These are phyloP conservation scores for Hypsopygia costalis DNA, from an alignment of 2,888 invertebrate genomes.

Conservation along the genomic window DNA sequence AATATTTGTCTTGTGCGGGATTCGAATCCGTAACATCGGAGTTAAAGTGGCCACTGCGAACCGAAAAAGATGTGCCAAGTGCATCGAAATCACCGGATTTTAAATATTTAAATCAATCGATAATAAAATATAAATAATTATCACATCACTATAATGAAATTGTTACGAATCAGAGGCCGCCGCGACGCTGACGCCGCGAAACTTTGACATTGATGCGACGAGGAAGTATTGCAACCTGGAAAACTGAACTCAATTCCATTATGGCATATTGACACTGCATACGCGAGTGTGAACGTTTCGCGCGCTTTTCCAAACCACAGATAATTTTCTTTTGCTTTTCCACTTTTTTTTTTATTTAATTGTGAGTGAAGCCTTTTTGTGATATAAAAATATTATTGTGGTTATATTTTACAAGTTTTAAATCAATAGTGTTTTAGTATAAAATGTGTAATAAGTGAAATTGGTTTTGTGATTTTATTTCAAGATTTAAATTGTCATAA, in stretches of 20 bases:
- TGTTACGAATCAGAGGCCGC: constrained; percentile 5
- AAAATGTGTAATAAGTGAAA: background rate
- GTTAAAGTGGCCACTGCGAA: no score
- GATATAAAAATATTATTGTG: background rate
- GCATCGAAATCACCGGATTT: no score
- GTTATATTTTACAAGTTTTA: no score
- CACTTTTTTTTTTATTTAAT: background rate
- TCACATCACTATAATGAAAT: constrained; percentile 4
- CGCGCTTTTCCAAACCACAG: constrained; percentile 38
- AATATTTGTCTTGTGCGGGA: no score
- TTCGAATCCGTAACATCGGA: no score
- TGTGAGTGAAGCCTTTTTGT: background rate
- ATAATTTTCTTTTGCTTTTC: constrained; percentile 11
- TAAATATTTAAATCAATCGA: no score
- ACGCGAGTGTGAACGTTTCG: constrained; percentile 30
- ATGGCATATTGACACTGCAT: constrained; percentile 29
- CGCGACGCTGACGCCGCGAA: constrained; percentile 3
- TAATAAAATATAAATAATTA: background rate
- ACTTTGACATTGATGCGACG: constrained; percentile 18
- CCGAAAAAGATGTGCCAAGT: no score
- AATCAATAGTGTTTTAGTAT: background rate
- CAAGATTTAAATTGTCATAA: constrained; percentile 3
- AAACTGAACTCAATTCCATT: constrained; percentile 30
- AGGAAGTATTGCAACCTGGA: constrained; percentile 46
- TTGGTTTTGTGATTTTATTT: background rate